phyloP scores from a whole-genome alignment of 37 sponge, comb jelly and placozoan species.

The Spongilla lacustris region DNA sequence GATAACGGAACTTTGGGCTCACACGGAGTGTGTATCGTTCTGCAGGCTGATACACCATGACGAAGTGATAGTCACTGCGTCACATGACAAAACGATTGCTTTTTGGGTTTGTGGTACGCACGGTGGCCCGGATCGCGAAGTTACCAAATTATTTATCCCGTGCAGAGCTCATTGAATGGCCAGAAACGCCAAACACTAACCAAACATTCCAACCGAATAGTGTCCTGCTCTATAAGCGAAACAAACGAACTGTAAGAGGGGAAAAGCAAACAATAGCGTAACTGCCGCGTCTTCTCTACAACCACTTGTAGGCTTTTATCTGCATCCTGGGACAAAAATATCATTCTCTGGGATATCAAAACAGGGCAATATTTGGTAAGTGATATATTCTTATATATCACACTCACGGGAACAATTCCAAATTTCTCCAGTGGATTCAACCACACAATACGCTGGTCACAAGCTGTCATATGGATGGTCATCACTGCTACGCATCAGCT shows the following conservation, averaged over 20 bases:
- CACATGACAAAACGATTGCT: conserved; percentile 67
- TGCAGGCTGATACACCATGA: conserved; percentile 59
- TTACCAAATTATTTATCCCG: neutral
- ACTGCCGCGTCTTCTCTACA: neutral
- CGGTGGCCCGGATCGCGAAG: neutral
- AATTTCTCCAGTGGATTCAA: conserved; percentile 46
- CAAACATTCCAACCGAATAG: conserved; percentile 51
- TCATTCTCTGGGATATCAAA: conserved; percentile 77
- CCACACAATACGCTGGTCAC: conserved; percentile 48
- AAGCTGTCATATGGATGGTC: conserved; percentile 34
- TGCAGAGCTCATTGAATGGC: conserved; percentile 45
- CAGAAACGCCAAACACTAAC: conserved; percentile 17
- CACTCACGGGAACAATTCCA: neutral
- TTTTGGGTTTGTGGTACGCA: conserved; percentile 69
- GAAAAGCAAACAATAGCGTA: neutral
- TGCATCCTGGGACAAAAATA: conserved; percentile 90
- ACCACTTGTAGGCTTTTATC: conserved; percentile 48
- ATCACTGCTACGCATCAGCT: conserved; percentile 21
- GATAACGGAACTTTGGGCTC: conserved; percentile 15
- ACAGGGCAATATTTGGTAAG: conserved; percentile 48
- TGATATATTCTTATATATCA: neutral
- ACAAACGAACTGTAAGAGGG: conserved; percentile 4
- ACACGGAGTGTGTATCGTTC: conserved; percentile 33
- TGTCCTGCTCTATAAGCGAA: conserved; percentile 14
- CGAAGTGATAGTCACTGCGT: conserved; percentile 61